A percentile compares a stretch with the other conserved stretches of the same genome.
Evolutionary conservation across 2,888 invertebrate species (phyloP).

Genomic region (Pseudoips prasinana): DNA sequence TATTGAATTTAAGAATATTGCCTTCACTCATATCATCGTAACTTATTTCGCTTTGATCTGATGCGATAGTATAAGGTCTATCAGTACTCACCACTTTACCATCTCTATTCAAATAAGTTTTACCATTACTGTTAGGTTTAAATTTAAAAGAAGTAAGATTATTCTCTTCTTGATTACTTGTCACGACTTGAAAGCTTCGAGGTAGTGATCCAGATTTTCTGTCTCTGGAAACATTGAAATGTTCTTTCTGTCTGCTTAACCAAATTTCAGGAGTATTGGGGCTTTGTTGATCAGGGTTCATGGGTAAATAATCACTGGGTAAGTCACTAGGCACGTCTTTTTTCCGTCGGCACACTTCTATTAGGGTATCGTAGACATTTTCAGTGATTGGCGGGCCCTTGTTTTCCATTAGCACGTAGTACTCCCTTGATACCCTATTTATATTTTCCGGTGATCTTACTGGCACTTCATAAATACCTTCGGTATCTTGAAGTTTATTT

Average conservation of each 20-base stretch:
- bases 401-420: conserved; percentile 65
- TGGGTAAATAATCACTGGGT: conserved; percentile 65
- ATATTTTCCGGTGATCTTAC: conserved; percentile 63
- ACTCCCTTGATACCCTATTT: conserved; percentile 40
- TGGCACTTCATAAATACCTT: conserved; percentile 71
- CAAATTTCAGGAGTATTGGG: conserved; percentile 87
- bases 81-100: conserved; percentile 84
- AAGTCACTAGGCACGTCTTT: conserved; percentile 53
- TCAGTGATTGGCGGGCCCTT: conserved; percentile 45
- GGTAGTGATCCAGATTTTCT: conserved; percentile 90
- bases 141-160: conserved; percentile 66
- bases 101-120: conserved; percentile 81
- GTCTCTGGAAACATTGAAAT: conserved; percentile 84
- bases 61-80: conserved; percentile 87
- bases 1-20: conserved; percentile 69
- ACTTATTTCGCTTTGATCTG: conserved; percentile 86
- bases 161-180: conserved; percentile 76
- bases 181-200: conserved; percentile 87
- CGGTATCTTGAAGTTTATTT: conserved; percentile 49
- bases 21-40: conserved; percentile 82
- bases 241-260: conserved; percentile 86
- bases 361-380: conserved; percentile 65
- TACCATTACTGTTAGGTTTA: conserved; percentile 69
- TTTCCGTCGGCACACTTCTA: conserved; percentile 65
- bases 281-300: conserved; percentile 69